A percentile compares a stretch with the other conserved stretches of the same genome.
These are phyloP conservation scores for Sanderia malayensis DNA, from an alignment of 30 jellyfish, hydroid and myxozoan genomes.

Conservation along the genomic window DNA sequence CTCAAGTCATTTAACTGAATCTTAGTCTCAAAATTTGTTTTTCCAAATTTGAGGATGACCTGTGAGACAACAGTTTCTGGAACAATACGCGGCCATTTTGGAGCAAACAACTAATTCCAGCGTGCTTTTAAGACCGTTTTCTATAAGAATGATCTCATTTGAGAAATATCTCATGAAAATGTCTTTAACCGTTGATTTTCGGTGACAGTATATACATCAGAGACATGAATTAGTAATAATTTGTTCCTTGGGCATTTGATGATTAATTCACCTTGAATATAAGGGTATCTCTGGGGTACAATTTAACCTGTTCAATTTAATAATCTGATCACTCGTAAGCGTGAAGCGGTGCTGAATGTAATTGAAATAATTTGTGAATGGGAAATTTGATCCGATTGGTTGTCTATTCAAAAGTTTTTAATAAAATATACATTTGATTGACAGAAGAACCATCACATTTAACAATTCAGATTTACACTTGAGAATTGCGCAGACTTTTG, in stretches of 20 bases:
- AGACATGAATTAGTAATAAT: neutral
- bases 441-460: conserved; percentile 61
- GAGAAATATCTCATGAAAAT: no score
- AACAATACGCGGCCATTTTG: no score
- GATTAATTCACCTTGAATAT: neutral
- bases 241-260: neutral
- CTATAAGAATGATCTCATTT: no score
- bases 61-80: no score
- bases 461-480: conserved; percentile 50
- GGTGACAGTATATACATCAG: no score
- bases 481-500: conserved; percentile 17
- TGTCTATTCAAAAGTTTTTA: conserved; percentile 2
- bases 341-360: conserved; percentile 13
- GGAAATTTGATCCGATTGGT: conserved; percentile 58
- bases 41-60: no score
- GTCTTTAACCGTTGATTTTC: no score
- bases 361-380: conserved; percentile 66
- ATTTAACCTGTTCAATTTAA: neutral
- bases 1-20: no score
- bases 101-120: no score
- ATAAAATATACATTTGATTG: conserved; percentile 50
- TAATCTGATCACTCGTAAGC: neutral
- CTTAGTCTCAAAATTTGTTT: no score
- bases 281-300: neutral
- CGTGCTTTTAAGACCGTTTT: no score